Evolutionary conservation across 2,888 invertebrate species (phyloP).

Genomic region (Drosophila putrida): DNA sequence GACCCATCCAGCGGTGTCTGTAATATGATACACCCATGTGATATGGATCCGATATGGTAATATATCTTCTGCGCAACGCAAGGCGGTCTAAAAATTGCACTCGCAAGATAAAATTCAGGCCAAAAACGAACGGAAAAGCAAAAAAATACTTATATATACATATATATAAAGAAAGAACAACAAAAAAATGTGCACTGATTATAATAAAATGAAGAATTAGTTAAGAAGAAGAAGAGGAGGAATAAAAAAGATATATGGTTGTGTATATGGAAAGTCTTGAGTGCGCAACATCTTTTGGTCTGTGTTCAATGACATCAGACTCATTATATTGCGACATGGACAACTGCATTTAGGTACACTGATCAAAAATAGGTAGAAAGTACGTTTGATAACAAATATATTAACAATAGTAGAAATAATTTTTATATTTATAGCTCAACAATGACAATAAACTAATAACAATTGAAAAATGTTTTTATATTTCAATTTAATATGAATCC

Average conservation of each 20-base stretch:
- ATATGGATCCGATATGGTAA: constrained; percentile 41
- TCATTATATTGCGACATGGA: constrained; percentile 53
- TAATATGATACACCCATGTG: constrained; percentile 59
- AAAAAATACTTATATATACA: constrained; percentile 9
- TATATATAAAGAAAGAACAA: neutral
- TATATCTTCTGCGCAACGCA: constrained; percentile 54
- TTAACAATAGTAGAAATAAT: neutral
- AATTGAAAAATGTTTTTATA: no score
- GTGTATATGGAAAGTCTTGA: constrained; percentile 16
- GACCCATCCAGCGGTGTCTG: constrained; percentile 47
- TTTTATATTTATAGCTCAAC: no score
- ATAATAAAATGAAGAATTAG: constrained; percentile 13
- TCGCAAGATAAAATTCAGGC: constrained; percentile 78
- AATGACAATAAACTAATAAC: no score
- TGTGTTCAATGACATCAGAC: constrained; percentile 61
- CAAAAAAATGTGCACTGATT: constrained; percentile 25
- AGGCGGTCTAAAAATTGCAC: constrained; percentile 64
- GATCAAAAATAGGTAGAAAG: neutral
- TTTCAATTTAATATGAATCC: no score
- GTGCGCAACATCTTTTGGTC: constrained; percentile 44
- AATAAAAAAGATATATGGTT: constrained; percentile 28
- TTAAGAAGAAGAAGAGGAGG: neutral
- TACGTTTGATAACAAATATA: neutral
- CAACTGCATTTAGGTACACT: constrained; percentile 7
- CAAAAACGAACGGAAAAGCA: constrained; percentile 58